Base-by-base conservation (phyloP, 2,888 invertebrate species). In the Microdon myrmicae region DNA sequence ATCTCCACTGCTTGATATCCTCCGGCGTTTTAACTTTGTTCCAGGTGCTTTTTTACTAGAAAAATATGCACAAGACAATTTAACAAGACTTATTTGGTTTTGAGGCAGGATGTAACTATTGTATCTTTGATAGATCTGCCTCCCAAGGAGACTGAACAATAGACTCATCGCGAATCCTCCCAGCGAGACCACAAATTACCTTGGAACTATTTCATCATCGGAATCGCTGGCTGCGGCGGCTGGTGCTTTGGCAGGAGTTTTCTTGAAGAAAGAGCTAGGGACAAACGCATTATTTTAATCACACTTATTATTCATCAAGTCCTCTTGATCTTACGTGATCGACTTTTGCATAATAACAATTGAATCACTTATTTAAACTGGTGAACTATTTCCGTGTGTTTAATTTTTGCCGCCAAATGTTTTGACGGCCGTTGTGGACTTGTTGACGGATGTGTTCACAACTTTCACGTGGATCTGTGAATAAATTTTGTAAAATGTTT, bases 221-320 rank as follows among this genome's bases (percentile, higher is more conserved):
- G 69, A 61, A n/a, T 34, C 38, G 12, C 7, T 26, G 12, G 14
- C 53, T 12, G 51, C 8, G 22, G 44, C 25, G 19, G 54, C 19
- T 14, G 70, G 35, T 6, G 48, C 43, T 44, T 69, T 71, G 10
- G 70, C 51, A 8, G 74, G 68, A 12, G 73, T 66, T 71, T 72
- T 77, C 31, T 73, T 72, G 68, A 82, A 82, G 68, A 81, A 82
- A 20, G 81, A 81, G 43, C 82, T 82, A 45, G 39, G 23, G 29
- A 48, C n/a, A 12, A 25, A 49, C 17, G 16, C 29, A 23, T 31
- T 41, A 29, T 28, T 12, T n/a, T n/a, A n/a, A n/a, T n/a, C n/a
- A n/a, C n/a, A n/a, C n/a, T n/a, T n/a, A n/a, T n/a, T n/a, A 22
- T 17, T 23, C 41, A 32, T 43, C 32, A 26, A 16, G 35, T 22